Conservation (phyloP, 2,888 invertebrate genomes). For the Mesorhabditis spiculigera region DNA sequence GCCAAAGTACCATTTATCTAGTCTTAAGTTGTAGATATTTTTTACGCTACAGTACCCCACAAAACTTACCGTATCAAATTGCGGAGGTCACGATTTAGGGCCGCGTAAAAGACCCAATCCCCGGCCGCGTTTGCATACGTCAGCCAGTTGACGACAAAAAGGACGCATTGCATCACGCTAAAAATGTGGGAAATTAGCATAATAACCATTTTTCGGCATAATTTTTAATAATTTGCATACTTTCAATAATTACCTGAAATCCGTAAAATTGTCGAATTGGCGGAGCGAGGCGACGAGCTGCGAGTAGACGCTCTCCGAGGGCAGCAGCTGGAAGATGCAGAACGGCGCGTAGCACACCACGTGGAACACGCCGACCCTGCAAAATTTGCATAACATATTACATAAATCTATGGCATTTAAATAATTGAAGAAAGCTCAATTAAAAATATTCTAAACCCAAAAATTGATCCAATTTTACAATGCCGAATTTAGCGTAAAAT, state of each 20-base stretch:
- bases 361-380: conserved; percentile 53
- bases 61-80: conserved; percentile 47
- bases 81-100: conserved; percentile 53
- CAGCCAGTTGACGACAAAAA: conserved; percentile 47
- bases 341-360: conserved; percentile 55
- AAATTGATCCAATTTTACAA: no score
- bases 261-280: conserved; percentile 33
- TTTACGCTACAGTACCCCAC: background rate
- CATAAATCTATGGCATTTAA: no score
- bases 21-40: background rate
- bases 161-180: conserved; percentile 37
- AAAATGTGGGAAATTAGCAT: conserved; percentile 6
- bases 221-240: background rate
- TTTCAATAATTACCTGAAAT: conserved; percentile 26
- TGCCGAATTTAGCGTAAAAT: no score
- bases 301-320: conserved; percentile 28
- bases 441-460: no score
- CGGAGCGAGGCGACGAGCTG: conserved; percentile 32
- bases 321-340: conserved; percentile 38
- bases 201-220: background rate
- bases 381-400: background rate
- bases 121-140: conserved; percentile 54
- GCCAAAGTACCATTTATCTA: conserved; percentile 14
- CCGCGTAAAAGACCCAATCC: conserved; percentile 56
- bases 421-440: no score